Base-by-base conservation (phyloP, 2,113 vertebrate species). In the Platichthys flesus region DNA sequence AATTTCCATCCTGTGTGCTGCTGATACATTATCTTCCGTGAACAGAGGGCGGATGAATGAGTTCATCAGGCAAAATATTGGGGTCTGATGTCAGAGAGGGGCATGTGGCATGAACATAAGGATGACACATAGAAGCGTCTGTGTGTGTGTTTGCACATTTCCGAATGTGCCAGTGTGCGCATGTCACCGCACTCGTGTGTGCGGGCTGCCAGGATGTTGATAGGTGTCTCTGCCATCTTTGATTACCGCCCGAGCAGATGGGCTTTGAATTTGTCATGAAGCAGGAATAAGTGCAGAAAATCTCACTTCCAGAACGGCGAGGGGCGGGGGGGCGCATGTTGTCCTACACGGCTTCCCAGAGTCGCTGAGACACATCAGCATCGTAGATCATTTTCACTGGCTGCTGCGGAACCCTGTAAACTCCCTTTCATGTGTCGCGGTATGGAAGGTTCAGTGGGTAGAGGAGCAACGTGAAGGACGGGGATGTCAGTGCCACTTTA, bases 241-340 rank as follows among this genome's bases (percentile, higher is more conserved):
- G 76, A 91, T 92, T 89, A 87, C 78, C 67, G 58, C 67, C 55
- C 5, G 23, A 56, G 78, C 85, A 90, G 82, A 91, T 91, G 82
- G 89, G 79, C 47, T 81, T 68, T 16, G 45, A 51, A 76, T 90
- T 81, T 85, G 70, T 20, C 78, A 85, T 67, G 52, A 78, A 73
- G 69, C 61, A 56, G 62, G 81, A 67, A 78, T 67, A 84, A 63
- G 69, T 68, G 64, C 60, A 59, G 67, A 69, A 81, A 83, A 79
- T 85, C 64, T 82, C 81, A 87, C 78, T 79, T 86, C 70, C n/a
- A 77, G 51, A 54, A 42, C 20, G 47, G 71, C 55, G 56, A 65
- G 42, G 54, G 74, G 69, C 67, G 58, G 55, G 68, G 58, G 55
- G 68, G 56, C 67, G 47, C 68, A 69, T 47, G 18, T 76, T 77